Evolutionary conservation across 2,113 vertebrate species (phyloP), one percentile per base, ranked within the genome.

Genomic region (Carettochelys insculpta): DNA sequence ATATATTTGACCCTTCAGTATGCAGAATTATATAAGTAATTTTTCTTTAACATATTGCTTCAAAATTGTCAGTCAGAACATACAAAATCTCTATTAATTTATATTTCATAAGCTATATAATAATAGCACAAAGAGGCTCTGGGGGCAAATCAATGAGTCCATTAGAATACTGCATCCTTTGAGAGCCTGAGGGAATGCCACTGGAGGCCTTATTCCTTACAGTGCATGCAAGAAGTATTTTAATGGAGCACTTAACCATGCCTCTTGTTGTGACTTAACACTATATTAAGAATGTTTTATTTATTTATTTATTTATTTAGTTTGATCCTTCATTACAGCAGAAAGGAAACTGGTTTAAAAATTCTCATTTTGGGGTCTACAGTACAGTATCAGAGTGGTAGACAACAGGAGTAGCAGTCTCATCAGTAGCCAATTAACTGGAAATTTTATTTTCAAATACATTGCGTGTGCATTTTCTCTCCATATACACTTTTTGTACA

Each of bases 381-480:
- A 38, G 61, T 38, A 38, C 19, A 68, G 34, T 17, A 9, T 68
- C 61, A 68, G 19, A 68, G 48, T 3, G n/a, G 41, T 89, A 95
- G 51, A 5, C 88, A 80, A 38, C 12, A 43, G 22, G 45, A 83
- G 85, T 4, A 76, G n/a, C 79, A 34, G 71, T 6, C 86, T 86
- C 19, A 87, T 71, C 34, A 87, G 79, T 25, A 90, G 50, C 19
- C 31, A 51, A 43, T 76, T 89, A 83, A 92, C 75, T 7, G 87
- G 8, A 82, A 34, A 87, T 81, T 94, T 92, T 86, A 45, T 84
- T 93, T 87, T 82, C 41, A 88, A 90, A 88, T 92, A 88, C 58
- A 75, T 79, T 56, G 38, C 22, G 50, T 75, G 27, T 51, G 77
- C 38, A 24, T 78, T 65, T 88, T 87, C 24, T 31, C n/a, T 52